These are phyloP conservation scores for Rhinopomastus cyanomelas DNA, from an alignment of 2,113 vertebrate genomes.

Conservation along the genomic window DNA sequence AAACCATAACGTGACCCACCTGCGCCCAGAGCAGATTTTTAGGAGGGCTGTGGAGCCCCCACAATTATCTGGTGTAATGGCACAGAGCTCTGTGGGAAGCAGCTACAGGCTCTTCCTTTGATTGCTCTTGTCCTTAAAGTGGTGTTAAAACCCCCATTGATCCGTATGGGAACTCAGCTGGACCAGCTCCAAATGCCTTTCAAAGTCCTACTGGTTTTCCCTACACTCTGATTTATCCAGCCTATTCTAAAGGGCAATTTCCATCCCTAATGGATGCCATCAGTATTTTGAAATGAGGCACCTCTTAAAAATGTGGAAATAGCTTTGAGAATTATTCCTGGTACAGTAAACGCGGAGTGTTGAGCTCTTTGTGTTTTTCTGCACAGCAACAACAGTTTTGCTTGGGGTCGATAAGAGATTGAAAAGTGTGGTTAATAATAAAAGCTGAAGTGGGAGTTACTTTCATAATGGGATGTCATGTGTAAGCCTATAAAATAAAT, in stretches of 20 bases:
- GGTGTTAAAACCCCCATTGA: background rate
- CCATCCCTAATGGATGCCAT: constrained; percentile 56
- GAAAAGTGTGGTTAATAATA: constrained; percentile 76
- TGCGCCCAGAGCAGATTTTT: background rate
- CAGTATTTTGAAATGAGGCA: constrained; percentile 58
- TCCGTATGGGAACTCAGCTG: constrained; percentile 5
- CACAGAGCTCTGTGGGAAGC: background rate
- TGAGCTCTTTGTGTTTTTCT: constrained; percentile 56
- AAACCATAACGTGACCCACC: background rate
- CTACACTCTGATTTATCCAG: constrained; percentile 36
- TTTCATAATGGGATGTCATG: constrained; percentile 72
- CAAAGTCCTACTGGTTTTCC: background rate
- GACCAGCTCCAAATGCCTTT: constrained; percentile 5
- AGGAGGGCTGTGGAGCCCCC: background rate
- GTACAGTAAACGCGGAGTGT: constrained; percentile 52
- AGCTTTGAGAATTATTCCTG: constrained; percentile 70
- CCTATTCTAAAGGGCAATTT: constrained; percentile 44
- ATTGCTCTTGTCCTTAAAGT: background rate
- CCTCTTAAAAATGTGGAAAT: constrained; percentile 65
- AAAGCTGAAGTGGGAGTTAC: constrained; percentile 73
- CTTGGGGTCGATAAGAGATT: constrained; percentile 71
- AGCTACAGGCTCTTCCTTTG: background rate
- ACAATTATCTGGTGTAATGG: background rate
- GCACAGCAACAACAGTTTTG: constrained; percentile 50
- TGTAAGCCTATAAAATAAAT: constrained; percentile 74